Conservation (phyloP, 92 coral and sea anemone species). For the Paragorgia papillata region DNA sequence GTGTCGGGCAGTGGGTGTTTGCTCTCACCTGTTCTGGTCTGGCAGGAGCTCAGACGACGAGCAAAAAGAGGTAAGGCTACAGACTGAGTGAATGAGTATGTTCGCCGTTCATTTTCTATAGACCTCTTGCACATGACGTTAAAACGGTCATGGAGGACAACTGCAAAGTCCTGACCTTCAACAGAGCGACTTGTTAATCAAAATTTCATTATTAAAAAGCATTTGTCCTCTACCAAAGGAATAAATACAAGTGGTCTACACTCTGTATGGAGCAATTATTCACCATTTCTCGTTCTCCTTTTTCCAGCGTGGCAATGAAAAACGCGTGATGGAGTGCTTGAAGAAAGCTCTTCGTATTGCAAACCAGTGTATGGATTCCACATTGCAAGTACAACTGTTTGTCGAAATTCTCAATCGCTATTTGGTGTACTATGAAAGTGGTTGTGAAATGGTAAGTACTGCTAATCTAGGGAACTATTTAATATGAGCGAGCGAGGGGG, state of each 20-base stretch:
- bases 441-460: slow-evolving; percentile 78
- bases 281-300: too few relatives aligned
- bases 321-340: slow-evolving; percentile 92
- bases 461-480: too few relatives aligned
- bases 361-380: slow-evolving; percentile 96
- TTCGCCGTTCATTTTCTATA: too few relatives aligned
- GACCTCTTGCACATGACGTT: too few relatives aligned
- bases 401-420: slow-evolving; percentile 94
- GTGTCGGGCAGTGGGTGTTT: slow-evolving; percentile 96
- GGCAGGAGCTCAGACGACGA: slow-evolving; percentile 91
- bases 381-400: slow-evolving; percentile 91
- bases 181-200: too few relatives aligned
- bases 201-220: too few relatives aligned
- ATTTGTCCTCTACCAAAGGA: too few relatives aligned
- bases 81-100: not conserved
- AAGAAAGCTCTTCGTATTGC: slow-evolving; percentile 98
- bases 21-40: slow-evolving; percentile 99
- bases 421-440: slow-evolving; percentile 81
- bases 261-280: too few relatives aligned
- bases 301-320: slow-evolving; percentile 86
- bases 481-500: too few relatives aligned
- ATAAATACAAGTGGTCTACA: too few relatives aligned
- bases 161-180: too few relatives aligned
- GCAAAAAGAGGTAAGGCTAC: slow-evolving; percentile 82
- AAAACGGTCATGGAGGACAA: too few relatives aligned